A percentile compares a stretch with the other conserved stretches of the same genome.
Evolutionary conservation across 2,888 invertebrate genomes (phyloP).

Genomic region (Drosophila mettleri): DNA sequence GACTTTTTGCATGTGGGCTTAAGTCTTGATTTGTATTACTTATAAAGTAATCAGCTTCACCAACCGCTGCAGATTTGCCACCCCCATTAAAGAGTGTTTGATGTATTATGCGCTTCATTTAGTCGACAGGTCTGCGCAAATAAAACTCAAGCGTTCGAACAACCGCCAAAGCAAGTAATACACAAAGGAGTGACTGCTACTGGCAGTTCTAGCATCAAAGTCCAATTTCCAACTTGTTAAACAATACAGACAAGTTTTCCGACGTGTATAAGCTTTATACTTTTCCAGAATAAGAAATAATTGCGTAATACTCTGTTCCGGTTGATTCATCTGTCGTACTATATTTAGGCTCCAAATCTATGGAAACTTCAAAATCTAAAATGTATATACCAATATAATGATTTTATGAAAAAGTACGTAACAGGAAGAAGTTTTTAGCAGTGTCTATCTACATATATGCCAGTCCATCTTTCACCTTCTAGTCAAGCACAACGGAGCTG

Average conservation of each 20-base stretch:
- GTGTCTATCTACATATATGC: too few species aligned
- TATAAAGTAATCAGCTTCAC: constrained; percentile 83
- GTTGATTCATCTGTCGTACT: too few species aligned
- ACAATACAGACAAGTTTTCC: constrained; percentile 6
- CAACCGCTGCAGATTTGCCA: constrained; percentile 84
- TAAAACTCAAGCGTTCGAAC: constrained; percentile 70
- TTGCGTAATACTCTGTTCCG: too few species aligned
- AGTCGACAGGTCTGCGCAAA: constrained; percentile 85
- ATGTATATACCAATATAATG: too few species aligned
- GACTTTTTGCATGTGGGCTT: constrained; percentile 8
- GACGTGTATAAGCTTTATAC: neutral
- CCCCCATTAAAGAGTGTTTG: constrained; percentile 85
- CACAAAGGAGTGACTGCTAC: constrained; percentile 44
- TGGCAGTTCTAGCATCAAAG: constrained; percentile 60
- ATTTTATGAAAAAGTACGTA: too few species aligned
- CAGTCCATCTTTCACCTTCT: too few species aligned
- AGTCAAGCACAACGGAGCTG: too few species aligned
- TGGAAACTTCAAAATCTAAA: too few species aligned
- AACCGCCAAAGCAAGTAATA: constrained; percentile 42
- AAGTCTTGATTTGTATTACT: constrained; percentile 39
- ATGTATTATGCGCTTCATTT: constrained; percentile 86
- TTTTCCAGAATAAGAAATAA: neutral
- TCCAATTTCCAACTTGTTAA: constrained; percentile 50
- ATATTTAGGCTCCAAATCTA: too few species aligned
- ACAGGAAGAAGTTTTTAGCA: too few species aligned